Base-by-base conservation (phyloP, 2,888 invertebrate genomes). In the Globia sparganii region DNA sequence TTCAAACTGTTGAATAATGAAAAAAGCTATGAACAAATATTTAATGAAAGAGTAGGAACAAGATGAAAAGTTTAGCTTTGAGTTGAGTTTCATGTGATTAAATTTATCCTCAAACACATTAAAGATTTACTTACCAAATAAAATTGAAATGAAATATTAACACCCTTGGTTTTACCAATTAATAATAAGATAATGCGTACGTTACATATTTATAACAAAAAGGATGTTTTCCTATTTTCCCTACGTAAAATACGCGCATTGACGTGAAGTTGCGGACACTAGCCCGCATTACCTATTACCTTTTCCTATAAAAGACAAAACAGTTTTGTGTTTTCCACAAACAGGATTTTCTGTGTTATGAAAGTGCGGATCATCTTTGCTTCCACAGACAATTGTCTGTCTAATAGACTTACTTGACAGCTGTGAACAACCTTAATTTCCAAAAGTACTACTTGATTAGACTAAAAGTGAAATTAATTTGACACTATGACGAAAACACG, bases 91-190 rank as follows among this genome's bases (percentile, higher is more conserved):
- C 13, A n/a, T n/a, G 72, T n/a, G 13, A 72, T 72, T 72, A 37
- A 37, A 76, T 58, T 80, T 80, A 56, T 37, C 28, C 28, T 72
- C 34, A 49, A 81, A 81, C 40, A 80, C 31, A 43, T 18, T 28
- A 53, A 43, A 34, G 49, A 53, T 40, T 40, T 40, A 25, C 71
- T 46, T 9, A 49, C 15, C 66, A 15, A 5, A 9, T 43, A 43
- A 34, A 34, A 71, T 56, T 80, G 5, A 34, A 43, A 70, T 34
- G 25, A 0, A 71, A 75, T 75, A 37, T 80, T 71, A 53, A 25
- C 1, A 53, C 34, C 18, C 9, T 34, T 80, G 8, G 6, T 40
- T 53, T 28, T 25, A 28, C 2, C 4, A 77, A 46, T 46, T 58
- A 46, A 49, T n/a, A 43, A 37, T 25, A 73, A 2, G 28, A 15